These are phyloP conservation scores for Trinectes maculatus DNA, from an alignment of 2,113 vertebrate genomes.

Conservation along the genomic window DNA sequence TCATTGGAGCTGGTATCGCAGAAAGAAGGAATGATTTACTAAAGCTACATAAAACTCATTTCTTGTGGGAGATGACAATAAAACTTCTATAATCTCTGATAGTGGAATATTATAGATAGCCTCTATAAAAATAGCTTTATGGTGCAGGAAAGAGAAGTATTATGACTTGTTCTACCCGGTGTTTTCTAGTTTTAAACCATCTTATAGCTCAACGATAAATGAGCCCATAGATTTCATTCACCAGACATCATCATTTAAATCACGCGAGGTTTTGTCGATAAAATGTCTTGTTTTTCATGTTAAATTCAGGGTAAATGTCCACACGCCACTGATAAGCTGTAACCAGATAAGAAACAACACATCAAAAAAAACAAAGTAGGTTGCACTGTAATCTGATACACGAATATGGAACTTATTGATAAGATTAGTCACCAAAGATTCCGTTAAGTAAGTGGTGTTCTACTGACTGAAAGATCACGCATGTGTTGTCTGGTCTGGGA, in stretches of 20 bases:
- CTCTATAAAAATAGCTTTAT: constrained; percentile 83
- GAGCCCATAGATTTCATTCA: constrained; percentile 49
- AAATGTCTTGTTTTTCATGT: constrained; percentile 44
- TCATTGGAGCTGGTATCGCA: constrained; percentile 38
- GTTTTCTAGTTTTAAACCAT: constrained; percentile 52
- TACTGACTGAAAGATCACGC: neutral
- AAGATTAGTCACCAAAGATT: constrained; percentile 18
- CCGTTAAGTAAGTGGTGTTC: neutral
- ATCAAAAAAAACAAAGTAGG: neutral
- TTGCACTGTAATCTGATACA: constrained; percentile 8
- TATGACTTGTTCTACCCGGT: constrained; percentile 52
- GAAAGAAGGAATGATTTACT: constrained; percentile 79
- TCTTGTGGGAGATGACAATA: constrained; percentile 76
- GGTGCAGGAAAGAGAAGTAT: constrained; percentile 49
- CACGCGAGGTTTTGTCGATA: constrained; percentile 33
- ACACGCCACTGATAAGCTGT: neutral
- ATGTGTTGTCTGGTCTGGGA: neutral
- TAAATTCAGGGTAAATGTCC: constrained; percentile 13
- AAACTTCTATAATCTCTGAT: constrained; percentile 78
- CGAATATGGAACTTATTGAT: constrained; percentile 6
- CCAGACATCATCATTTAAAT: constrained; percentile 24
- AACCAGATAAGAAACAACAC: constrained; percentile 13
- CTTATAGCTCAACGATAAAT: constrained; percentile 53
- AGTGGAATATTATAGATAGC: constrained; percentile 78
- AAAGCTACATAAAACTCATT: constrained; percentile 77